phyloP scores from a whole-genome alignment of 1,140 invertebrate genomes.

The Bombyx mandarina region DNA sequence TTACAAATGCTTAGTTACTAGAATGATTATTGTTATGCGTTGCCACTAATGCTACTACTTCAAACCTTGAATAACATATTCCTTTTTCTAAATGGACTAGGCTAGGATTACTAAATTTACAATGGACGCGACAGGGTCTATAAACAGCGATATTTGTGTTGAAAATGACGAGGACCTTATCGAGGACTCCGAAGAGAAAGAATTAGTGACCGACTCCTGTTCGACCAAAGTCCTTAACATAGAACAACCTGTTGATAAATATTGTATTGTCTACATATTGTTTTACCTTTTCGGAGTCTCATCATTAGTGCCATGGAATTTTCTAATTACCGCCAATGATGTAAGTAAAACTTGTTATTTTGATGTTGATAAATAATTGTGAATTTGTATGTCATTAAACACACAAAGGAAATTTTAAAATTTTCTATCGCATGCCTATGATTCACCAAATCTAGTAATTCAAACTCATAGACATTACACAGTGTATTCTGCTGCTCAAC shows the following conservation, averaged over 20 bases:
- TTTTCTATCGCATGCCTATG: too few species aligned
- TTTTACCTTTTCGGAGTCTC: constrained; percentile 94
- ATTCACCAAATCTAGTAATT: too few species aligned
- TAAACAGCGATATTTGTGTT: constrained; percentile 42
- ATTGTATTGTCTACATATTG: constrained; percentile 81
- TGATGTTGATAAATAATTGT: too few species aligned
- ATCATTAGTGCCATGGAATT: constrained; percentile 94
- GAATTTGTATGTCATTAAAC: too few species aligned
- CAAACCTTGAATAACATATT: constrained; percentile 1
- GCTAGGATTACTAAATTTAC: constrained; percentile 4
- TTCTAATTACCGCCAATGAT: constrained; percentile 95
- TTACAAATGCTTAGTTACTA: background rate
- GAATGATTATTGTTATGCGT: background rate
- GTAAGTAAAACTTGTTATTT: constrained; percentile 73
- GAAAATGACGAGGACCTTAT: constrained; percentile 57
- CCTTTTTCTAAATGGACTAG: constrained; percentile 5
- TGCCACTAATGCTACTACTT: too few species aligned
- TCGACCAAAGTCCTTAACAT: constrained; percentile 51
- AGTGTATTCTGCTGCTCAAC: too few species aligned
- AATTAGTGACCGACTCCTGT: constrained; percentile 53
- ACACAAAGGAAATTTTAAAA: too few species aligned
- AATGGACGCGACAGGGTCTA: constrained; percentile 53
- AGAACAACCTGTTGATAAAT: constrained; percentile 74
- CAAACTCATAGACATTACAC: too few species aligned
- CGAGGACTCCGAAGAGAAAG: constrained; percentile 58